Base-by-base conservation (phyloP, 2,113 vertebrate genomes). In the Megaceryle maxima region DNA sequence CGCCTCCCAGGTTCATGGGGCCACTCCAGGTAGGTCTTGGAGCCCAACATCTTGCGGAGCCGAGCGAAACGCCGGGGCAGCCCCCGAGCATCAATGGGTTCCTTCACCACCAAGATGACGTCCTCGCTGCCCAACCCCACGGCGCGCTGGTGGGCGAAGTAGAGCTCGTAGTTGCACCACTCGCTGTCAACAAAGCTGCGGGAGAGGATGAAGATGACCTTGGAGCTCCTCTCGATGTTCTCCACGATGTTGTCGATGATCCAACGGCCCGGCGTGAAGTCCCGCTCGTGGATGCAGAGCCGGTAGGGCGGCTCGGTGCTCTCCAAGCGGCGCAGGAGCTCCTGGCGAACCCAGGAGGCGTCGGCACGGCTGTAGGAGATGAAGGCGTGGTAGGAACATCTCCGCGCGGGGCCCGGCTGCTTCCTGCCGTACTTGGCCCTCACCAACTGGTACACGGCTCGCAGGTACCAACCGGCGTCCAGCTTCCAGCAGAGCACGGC, bases 201-300 rank as follows among this genome's bases (percentile, higher is more conserved):
- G 3, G 98, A 99, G 48, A 99, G 97, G 57, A 99, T 84, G 31
- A 99, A 99, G 69, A 99, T 98, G 14, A 98, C 98, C 98, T 99
- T 99, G 33, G 81, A 93, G 81, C 99, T 99, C 92, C 56, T 97
- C 96, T 99, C 99, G 5, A 99, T 99, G 95, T 98, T 98, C 24
- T 99, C 98, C 37, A 99, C 99, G 80, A 99, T 99, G 97, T 99
- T 99, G 69, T 99, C 98, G 10, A 99, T 99, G 90, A 99, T 98
- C 99, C 99, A 99, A 25, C 94, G 98, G 41, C 99, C 98, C 13
- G 98, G 99, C 46, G 96, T 98, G 92, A 99, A 99, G 96, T 99
- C 99, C 59, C 98, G 96, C 94, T 99, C 99, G 18, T 99, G 99
- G 66, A 99, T 98, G 76, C 99, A 99, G 44, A 99, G 78, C 16